Conservation (phyloP, 2,113 vertebrate genomes). For the Cheilinus undulatus region DNA sequence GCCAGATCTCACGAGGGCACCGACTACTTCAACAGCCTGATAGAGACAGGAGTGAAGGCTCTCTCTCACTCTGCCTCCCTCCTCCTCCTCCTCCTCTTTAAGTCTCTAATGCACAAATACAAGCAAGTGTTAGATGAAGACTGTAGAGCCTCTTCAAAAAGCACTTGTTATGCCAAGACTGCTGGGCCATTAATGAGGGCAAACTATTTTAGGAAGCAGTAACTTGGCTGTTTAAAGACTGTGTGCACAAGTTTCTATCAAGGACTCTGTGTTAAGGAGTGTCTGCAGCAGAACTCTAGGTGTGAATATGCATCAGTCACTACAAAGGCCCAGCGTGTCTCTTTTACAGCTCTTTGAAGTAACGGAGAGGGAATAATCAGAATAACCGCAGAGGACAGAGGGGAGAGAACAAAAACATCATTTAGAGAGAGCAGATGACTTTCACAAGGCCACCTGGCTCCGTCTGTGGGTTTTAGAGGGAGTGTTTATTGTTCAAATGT, state of each 20-base stretch:
- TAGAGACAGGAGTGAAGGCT: conserved; percentile 44
- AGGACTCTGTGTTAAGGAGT: conserved; percentile 45
- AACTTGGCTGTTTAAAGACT: conserved; percentile 61
- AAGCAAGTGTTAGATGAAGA: conserved; percentile 63
- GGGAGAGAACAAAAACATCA: conserved; percentile 38
- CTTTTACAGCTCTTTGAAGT: conserved; percentile 65
- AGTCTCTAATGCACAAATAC: conserved; percentile 55
- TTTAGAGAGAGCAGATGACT: conserved; percentile 21
- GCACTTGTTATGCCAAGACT: conserved; percentile 71
- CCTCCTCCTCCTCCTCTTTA: conserved; percentile 11
- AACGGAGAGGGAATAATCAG: conserved; percentile 41
- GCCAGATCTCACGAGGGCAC: conserved; percentile 52
- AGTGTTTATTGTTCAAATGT: conserved; percentile 50
- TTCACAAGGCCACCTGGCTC: conserved; percentile 37
- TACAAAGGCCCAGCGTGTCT: conserved; percentile 47
- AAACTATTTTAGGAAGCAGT: conserved; percentile 75
- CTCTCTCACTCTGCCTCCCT: conserved; percentile 1
- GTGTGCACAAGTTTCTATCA: conserved; percentile 40
- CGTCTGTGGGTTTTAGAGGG: conserved; percentile 33
- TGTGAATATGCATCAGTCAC: conserved; percentile 74
- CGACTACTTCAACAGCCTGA: conserved; percentile 42
- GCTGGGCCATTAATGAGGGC: conserved; percentile 74
- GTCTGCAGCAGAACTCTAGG: conserved; percentile 13
- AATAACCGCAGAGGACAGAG: conserved; percentile 54
- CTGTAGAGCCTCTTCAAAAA: conserved; percentile 69